phyloP scores from a whole-genome alignment of 2,797 vertebrate genomes.

The Poecilia velifera region DNA sequence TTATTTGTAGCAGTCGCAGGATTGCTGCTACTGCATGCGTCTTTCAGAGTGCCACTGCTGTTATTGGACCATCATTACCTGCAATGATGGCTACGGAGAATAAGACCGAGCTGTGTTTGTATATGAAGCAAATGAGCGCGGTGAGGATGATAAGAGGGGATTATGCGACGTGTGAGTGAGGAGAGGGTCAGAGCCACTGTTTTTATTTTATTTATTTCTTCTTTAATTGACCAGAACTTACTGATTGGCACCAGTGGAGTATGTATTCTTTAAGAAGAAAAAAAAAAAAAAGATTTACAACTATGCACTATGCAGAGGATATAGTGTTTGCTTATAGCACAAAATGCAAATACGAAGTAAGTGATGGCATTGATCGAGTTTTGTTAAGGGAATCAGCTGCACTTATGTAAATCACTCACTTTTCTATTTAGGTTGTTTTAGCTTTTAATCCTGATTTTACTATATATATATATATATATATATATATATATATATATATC shows the following conservation, averaged over 20 bases:
- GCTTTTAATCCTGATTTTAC: slow-evolving; percentile 28
- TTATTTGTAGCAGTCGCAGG: neutral
- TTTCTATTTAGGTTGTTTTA: slow-evolving; percentile 54
- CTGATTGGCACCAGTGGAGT: neutral
- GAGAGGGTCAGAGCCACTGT: slow-evolving; percentile 9
- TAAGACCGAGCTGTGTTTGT: slow-evolving; percentile 42
- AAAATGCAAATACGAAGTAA: slow-evolving; percentile 32
- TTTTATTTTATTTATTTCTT: neutral
- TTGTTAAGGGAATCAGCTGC: slow-evolving; percentile 51
- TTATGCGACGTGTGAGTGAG: slow-evolving; percentile 20
- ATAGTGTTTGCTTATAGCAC: slow-evolving; percentile 50
- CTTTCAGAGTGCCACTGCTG: slow-evolving; percentile 33
- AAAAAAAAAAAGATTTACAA: slow-evolving; percentile 23
- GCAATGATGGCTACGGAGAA: slow-evolving; percentile 19
- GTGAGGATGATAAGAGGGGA: slow-evolving; percentile 21
- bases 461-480: neutral
- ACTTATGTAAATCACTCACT: slow-evolving; percentile 18
- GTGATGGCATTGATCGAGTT: slow-evolving; percentile 58
- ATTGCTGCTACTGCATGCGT: slow-evolving; percentile 36
- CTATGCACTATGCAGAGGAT: slow-evolving; percentile 37
- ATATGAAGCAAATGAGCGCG: slow-evolving; percentile 41
- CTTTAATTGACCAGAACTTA: slow-evolving; percentile 1
- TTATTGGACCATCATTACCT: slow-evolving; percentile 56
- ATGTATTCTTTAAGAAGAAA: slow-evolving; percentile 2
- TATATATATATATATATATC: no score